Evolutionary conservation across 1,140 invertebrate genomes (phyloP), one percentile per base, ranked within the genome.

Genomic region (Grapholita molesta): DNA sequence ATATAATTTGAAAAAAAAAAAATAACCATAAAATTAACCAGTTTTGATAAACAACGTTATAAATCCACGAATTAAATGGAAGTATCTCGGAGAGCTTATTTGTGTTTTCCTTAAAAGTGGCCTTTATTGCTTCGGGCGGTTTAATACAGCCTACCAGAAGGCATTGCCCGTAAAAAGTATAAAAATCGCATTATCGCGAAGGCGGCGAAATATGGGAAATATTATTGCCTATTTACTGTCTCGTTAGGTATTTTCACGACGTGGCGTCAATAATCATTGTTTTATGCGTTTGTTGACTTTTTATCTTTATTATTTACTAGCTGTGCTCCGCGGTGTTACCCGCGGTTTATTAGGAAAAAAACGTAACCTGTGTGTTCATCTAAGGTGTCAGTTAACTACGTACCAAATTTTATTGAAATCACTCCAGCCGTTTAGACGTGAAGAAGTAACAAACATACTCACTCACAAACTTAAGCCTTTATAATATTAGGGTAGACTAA

Each of bases 221-320:
- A 57, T 57, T 57, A 57, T 57, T 57, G 53, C 53, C 21, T 57
- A 57, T 57, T 57, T 57, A 57, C 53, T 57, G 53, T 57, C 48
- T 53, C 25, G 53, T 57, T 57, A 9, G 42, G n/a, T 21, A 21
- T 48, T 48, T 48, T 48, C 6, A 48, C 18, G 42, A 48, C 42
- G 18, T 21, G 42, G 8, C 18, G 42, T 21, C 18, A 48, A 48
- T 48, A 21, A 48, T 21, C 18, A 48, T 48, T 48, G 9, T 48
- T 48, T 48, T 15, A 8, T 4, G 5, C 15, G 18, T 21, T 15
- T 48, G 12, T 48, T 15, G 15, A 2, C 1, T 48, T 18, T 48
- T 48, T 48, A 18, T 18, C 5, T 18, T 42, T 18, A 3, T 15
- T 42, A 11, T 11, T 33, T 33, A n/a, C n/a, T n/a, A n/a, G n/a